Base-by-base conservation (phyloP, 2,888 invertebrate genomes). In the Scaptomyza reducta region DNA sequence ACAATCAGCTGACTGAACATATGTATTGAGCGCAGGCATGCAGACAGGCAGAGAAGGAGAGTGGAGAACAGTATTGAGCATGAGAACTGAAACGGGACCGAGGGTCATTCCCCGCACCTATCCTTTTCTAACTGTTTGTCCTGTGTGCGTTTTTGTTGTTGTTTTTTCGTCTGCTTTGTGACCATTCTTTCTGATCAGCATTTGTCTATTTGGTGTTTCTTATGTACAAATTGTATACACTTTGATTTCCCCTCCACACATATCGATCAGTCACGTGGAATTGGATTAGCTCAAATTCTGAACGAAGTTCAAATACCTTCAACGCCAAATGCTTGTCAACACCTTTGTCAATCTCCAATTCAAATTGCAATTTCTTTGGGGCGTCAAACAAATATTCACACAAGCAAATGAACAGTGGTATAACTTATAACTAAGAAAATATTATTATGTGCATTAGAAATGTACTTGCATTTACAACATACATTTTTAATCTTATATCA, bases 1-100 rank as follows among this genome's bases (percentile, higher is more conserved):
- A 54, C 41, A 67, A 83, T 83, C 84, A 84, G 84, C 84, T 84
- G 84, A 80, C 74, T 62, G 82, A 76, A 81, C 87, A 82, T 78
- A 87, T 82, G 85, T 69, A 64, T 44, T 42, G 33, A 31, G 22
- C 27, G 35, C 50, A 29, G 35, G 57, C 59, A 70, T 60, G 42
- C 68, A 65, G 54, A 41, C 59, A 70, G 60, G 33, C 69, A 66
- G 50, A 46, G 18, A 66, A 51, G 18, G n/a, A n/a, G 29, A 60
- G 58, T n/a, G 18, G 29, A 60, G 58, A 75, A 75, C 73, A 70
- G 57, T 60, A 73, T 65, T 60, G 56, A 38, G 53, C 49, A 55
- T 41, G 59, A 53, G 77, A 59, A 72, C 55, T 29, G 55, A 77
- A 74, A 71, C 71, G 76, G 67, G 67, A 74, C 79, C 75, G 64